Percentiles rank a stretch among this genome's conserved stretches.
Conservation (phyloP, 2,797 vertebrate species). For the Meriones psammophilus region DNA sequence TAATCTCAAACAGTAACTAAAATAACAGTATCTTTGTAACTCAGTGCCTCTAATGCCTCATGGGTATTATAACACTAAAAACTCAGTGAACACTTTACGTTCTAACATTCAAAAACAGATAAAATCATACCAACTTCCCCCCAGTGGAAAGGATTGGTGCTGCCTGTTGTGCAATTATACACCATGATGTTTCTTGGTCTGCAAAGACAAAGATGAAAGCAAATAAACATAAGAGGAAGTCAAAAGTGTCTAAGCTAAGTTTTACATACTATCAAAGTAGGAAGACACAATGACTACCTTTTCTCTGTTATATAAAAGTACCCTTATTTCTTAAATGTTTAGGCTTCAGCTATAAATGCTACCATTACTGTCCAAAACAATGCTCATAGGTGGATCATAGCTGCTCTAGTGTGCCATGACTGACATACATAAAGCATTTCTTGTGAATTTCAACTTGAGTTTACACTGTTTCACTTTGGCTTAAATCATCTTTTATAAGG, state of each 20-base stretch:
- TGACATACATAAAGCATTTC: constrained; percentile 21
- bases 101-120: constrained; percentile 76
- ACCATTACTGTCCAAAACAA: constrained; percentile 38
- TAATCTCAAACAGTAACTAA: constrained; percentile 61
- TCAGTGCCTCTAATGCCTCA: constrained; percentile 48
- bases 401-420: not conserved
- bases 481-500: not conserved
- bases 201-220: constrained; percentile 67
- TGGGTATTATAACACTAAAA: constrained; percentile 69
- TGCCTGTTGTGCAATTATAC: constrained; percentile 95
- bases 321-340: constrained; percentile 43
- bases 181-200: constrained; percentile 94
- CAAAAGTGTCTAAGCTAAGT: constrained; percentile 48
- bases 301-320: constrained; percentile 37
- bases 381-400: not conserved
- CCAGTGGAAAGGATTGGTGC: constrained; percentile 96
- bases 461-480: constrained; percentile 41
- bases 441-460: constrained; percentile 51
- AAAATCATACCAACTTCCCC: constrained; percentile 95
- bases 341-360: constrained; percentile 32
- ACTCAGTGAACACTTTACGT: constrained; percentile 49
- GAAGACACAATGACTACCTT: constrained; percentile 42
- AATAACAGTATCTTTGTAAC: constrained; percentile 61
- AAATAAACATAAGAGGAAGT: constrained; percentile 51
- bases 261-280: not conserved